These are phyloP conservation scores for Pyralis farinalis DNA, from an alignment of 2,888 invertebrate species.

Conservation along the genomic window DNA sequence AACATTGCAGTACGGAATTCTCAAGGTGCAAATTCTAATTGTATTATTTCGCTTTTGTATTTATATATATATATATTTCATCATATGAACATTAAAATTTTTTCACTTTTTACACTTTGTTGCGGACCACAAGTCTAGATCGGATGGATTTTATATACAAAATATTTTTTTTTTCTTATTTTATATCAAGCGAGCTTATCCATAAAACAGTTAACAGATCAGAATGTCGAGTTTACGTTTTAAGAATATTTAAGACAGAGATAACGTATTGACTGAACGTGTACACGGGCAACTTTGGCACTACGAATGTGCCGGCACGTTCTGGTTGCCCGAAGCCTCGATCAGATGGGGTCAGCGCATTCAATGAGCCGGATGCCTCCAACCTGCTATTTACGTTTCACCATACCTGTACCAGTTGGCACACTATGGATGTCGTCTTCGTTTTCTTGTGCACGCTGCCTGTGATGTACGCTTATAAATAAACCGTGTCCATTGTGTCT, in stretches of 20 bases:
- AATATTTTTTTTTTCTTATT: neutral
- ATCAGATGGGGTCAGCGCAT: slow-evolving; percentile 80
- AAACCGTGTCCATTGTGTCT: neutral
- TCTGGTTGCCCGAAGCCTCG: slow-evolving; percentile 52
- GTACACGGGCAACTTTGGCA: slow-evolving; percentile 25
- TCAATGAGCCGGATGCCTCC: slow-evolving; percentile 77
- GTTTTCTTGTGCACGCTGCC: slow-evolving; percentile 46
- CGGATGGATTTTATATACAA: too few relatives aligned
- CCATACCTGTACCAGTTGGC: slow-evolving; percentile 72
- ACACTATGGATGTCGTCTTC: slow-evolving; percentile 66
- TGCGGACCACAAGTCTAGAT: too few relatives aligned
- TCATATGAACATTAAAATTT: too few relatives aligned
- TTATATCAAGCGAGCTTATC: neutral
- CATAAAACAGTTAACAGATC: neutral
- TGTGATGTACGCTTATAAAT: slow-evolving; percentile 33
- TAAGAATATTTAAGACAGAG: slow-evolving; percentile 11
- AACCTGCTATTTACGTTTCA: slow-evolving; percentile 78
- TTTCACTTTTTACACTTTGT: too few relatives aligned
- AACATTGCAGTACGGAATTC: too few relatives aligned
- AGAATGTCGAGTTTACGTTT: slow-evolving; percentile 8
- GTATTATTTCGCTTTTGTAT: too few relatives aligned
- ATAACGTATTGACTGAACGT: slow-evolving; percentile 24
- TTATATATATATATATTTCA: too few relatives aligned
- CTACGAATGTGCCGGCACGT: slow-evolving; percentile 52
- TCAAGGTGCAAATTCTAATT: too few relatives aligned